Base-by-base conservation (phyloP, 2,888 invertebrate genomes). In the Gerosis bhagava region DNA sequence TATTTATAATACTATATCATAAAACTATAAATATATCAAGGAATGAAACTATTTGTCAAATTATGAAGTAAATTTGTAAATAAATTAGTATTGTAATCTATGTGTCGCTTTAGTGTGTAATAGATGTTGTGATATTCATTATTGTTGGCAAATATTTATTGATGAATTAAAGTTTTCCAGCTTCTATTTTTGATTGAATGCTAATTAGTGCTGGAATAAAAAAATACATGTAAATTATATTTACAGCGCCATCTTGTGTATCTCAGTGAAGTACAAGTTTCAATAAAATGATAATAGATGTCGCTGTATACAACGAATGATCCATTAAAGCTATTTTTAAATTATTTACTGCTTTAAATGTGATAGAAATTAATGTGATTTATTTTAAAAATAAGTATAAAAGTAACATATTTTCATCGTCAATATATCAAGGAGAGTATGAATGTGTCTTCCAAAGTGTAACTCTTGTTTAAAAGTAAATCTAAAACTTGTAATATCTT, bases 331-430 rank as follows among this genome's bases (percentile, higher is more conserved):
- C 34, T 48, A 34, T 49, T 50, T 13, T 34, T 10, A 19, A 6
- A 19, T 5, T 6, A 19, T 19, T 5, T 6, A 19, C 6, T 12
- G 34, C 34, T 17, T 34, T 35, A 11, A 11, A 11, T 19, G 19
- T 17, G 19, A 11, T 39, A 37, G 5, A 10, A 19, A 21, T 32
- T 32, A n/a, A 5, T 32, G 3, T 5, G 32, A 10, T 32, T 32
- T 19, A 5, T 10, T 16, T 10, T n/a, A 10, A 15, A 15, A 32
- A 2, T 31, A 31, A 10, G 17, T 10, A 28, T 17, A 3, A 17
- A 32, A 12, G 7, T 12, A 70, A 74, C 75, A 69, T 81, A 83
- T 81, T 86, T 81, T 81, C 84, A 82, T 67, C 82, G 84, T 86
- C 83, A 82, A 73, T 58, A 50, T 54, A 53, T 50, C 41, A 50